phyloP scores from a whole-genome alignment of 2,797 vertebrate genomes.

The Threskiornis aethiopicus region DNA sequence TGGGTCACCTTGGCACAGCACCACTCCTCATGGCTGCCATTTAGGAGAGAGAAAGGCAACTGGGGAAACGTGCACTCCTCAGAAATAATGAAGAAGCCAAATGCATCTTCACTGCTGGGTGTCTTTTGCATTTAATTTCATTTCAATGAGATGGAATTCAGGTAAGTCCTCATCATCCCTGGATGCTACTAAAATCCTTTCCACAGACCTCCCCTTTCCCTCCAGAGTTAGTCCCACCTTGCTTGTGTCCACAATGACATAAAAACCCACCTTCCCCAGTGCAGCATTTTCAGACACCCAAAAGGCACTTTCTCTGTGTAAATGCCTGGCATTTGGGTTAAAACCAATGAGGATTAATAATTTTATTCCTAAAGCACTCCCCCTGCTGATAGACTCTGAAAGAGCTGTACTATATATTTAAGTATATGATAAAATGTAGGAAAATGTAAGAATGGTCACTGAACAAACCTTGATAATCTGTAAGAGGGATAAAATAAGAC shows the following conservation, averaged over 20 bases:
- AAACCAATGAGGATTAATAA: conserved; percentile 18
- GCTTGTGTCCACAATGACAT: not conserved
- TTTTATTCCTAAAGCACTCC: conserved; percentile 37
- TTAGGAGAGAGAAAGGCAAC: not conserved
- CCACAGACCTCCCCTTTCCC: not conserved
- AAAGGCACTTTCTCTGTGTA: not conserved
- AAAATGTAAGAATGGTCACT: not conserved
- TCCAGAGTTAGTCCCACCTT: not conserved
- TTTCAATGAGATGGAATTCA: not conserved
- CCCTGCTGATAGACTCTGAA: conserved; percentile 21
- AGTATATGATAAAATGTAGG: not conserved
- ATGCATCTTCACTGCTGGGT: not conserved
- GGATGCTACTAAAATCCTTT: not conserved
- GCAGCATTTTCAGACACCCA: not conserved
- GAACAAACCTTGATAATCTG: not conserved
- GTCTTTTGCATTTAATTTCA: not conserved
- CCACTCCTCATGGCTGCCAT: not conserved
- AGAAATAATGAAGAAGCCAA: not conserved
- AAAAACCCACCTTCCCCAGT: not conserved
- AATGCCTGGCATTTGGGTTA: not conserved
- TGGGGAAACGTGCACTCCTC: not conserved
- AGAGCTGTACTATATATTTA: not conserved
- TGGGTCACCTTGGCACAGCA: not conserved
- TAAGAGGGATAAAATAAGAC: not conserved
- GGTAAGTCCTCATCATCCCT: not conserved